phyloP scores from a whole-genome alignment of 2,113 vertebrate species.

The Stigmatopora argus region DNA sequence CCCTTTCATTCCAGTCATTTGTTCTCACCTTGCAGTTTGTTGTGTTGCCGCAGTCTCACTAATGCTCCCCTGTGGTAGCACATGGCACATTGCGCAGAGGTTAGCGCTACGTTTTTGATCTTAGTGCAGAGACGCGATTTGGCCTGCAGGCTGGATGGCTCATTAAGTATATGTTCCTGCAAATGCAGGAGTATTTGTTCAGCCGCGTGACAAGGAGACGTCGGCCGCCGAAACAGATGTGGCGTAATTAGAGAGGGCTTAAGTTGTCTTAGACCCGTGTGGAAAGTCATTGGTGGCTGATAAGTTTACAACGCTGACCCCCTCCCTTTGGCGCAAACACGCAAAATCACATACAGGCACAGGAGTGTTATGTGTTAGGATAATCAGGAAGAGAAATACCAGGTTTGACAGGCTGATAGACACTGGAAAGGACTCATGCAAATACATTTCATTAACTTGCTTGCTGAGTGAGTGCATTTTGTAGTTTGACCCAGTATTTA shows the following conservation, averaged over 20 bases:
- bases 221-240: constrained; percentile 76
- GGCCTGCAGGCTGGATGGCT: constrained; percentile 66
- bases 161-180: constrained; percentile 71
- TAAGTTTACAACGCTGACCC: constrained; percentile 65
- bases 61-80: constrained; percentile 30
- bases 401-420: not conserved
- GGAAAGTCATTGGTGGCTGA: constrained; percentile 71
- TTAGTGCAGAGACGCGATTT: constrained; percentile 64
- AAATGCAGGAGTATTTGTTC: constrained; percentile 76
- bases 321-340: constrained; percentile 11
- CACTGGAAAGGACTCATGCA: not conserved
- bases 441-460: not conserved
- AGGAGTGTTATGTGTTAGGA: constrained; percentile 26
- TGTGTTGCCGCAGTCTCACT: constrained; percentile 32
- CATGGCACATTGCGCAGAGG: constrained; percentile 47
- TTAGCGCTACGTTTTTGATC: constrained; percentile 66
- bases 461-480: too few relatives aligned
- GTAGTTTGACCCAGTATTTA: not conserved
- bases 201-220: constrained; percentile 74
- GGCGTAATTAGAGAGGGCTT: constrained; percentile 77
- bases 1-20: constrained; percentile 67
- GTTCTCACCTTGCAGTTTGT: constrained; percentile 64
- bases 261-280: constrained; percentile 74
- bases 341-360: too few relatives aligned
- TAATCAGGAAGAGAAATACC: constrained; percentile 38